These are phyloP conservation scores for Tribolium castaneum DNA, from an alignment of 1,140 invertebrate species.

Conservation along the genomic window DNA sequence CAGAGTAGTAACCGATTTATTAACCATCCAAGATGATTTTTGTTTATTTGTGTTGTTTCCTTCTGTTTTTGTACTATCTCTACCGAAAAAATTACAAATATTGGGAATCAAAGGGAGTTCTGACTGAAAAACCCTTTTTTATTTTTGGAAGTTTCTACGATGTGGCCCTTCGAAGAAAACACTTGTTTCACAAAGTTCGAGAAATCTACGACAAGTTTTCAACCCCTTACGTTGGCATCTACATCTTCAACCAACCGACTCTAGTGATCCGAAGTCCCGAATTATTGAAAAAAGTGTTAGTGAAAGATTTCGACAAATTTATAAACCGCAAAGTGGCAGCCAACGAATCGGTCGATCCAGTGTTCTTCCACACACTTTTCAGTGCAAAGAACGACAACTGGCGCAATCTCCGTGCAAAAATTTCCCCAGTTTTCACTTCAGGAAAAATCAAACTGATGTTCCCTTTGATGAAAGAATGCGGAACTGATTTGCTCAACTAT, in stretches of 20 bases:
- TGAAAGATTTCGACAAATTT: constrained; percentile 68
- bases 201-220: constrained; percentile 55
- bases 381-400: constrained; percentile 58
- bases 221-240: constrained; percentile 62
- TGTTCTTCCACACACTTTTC: constrained; percentile 60
- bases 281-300: constrained; percentile 64
- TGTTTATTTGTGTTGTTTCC: neutral
- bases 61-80: neutral
- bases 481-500: constrained; percentile 52
- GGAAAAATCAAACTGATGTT: constrained; percentile 64
- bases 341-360: constrained; percentile 65
- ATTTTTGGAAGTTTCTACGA: constrained; percentile 2
- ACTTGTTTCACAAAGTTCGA: neutral
- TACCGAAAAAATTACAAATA: neutral
- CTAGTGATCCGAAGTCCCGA: constrained; percentile 62
- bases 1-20: no score
- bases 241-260: constrained; percentile 61
- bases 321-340: constrained; percentile 64
- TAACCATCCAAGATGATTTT: neutral
- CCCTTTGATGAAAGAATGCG: constrained; percentile 58
- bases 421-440: constrained; percentile 62
- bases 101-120: neutral
- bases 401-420: constrained; percentile 61
- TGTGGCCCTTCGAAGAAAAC: neutral
- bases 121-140: neutral